phyloP scores from a whole-genome alignment of 2,113 vertebrate genomes.

The Rhea pennata region DNA sequence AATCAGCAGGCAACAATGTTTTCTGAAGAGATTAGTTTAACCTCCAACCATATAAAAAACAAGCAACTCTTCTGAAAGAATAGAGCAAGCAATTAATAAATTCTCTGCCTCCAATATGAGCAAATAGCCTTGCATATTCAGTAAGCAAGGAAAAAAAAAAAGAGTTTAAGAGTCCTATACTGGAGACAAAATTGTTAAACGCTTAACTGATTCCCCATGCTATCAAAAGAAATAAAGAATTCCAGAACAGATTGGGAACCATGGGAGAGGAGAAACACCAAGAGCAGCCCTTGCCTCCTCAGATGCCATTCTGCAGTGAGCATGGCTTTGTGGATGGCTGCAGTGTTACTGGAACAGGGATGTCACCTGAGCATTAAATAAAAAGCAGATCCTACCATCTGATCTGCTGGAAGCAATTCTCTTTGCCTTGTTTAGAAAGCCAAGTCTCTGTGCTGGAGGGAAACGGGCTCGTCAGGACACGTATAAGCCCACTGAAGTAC shows the following conservation, averaged over 20 bases:
- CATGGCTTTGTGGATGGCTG: rapidly evolving
- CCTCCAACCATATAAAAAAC: background rate
- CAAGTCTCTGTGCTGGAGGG: background rate
- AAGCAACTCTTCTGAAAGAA: background rate
- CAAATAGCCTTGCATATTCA: background rate
- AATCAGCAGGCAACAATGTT: background rate
- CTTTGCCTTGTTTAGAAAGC: rapidly evolving
- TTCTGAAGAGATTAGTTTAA: background rate
- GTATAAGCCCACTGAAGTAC: background rate
- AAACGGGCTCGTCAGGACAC: background rate
- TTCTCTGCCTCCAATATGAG: background rate
- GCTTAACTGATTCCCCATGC: background rate
- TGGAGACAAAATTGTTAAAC: background rate
- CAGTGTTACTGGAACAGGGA: background rate
- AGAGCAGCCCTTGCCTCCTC: too few relatives aligned
- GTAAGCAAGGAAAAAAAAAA: background rate
- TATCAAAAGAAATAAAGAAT: background rate
- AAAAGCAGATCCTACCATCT: background rate
- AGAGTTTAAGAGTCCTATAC: background rate
- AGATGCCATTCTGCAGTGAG: background rate
- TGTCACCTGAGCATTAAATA: rapidly evolving
- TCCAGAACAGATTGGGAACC: background rate
- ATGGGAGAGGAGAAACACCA: rapidly evolving
- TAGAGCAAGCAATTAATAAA: too few relatives aligned
- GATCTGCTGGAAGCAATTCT: background rate